Conservation (phyloP, 1,140 invertebrate species). For the Meloidogyne exigua region DNA sequence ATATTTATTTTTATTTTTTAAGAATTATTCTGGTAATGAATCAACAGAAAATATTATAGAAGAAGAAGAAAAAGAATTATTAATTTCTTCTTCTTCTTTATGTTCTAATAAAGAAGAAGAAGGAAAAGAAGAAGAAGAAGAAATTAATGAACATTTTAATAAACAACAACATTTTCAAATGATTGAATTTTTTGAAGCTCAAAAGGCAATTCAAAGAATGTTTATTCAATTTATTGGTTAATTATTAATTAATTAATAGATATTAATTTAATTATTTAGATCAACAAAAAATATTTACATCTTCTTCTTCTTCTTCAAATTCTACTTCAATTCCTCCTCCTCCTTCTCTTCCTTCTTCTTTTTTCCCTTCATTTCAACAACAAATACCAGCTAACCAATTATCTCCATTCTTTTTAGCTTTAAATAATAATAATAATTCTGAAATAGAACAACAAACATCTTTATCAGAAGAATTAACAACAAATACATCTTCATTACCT, state of each 20-base stretch:
- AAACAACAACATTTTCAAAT: background rate
- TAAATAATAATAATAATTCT: too few species aligned
- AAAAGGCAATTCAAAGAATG: conserved; percentile 36
- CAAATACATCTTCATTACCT: background rate
- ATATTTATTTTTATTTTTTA: too few species aligned
- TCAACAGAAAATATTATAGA: background rate
- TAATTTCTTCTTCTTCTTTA: too few species aligned
- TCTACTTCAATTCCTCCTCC: background rate
- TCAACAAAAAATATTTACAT: background rate
- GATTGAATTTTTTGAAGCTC: conserved; percentile 30
- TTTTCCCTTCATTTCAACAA: conserved; percentile 22
- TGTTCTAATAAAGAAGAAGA: background rate
- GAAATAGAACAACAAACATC: background rate
- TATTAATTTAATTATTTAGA: background rate
- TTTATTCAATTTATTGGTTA: conserved; percentile 16
- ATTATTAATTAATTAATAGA: background rate
- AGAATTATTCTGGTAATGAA: too few species aligned
- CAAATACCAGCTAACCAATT: conserved; percentile 8
- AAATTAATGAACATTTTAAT: background rate
- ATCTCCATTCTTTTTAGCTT: background rate
- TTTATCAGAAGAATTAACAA: background rate
- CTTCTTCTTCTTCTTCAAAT: background rate
- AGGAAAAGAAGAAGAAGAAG: background rate
- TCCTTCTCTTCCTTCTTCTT: conserved; percentile 12
- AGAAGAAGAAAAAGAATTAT: background rate